Percentiles rank a stretch among this genome's conserved stretches.
Conservation (phyloP, 2,113 vertebrate species). For the Rhynchomys soricoides region DNA sequence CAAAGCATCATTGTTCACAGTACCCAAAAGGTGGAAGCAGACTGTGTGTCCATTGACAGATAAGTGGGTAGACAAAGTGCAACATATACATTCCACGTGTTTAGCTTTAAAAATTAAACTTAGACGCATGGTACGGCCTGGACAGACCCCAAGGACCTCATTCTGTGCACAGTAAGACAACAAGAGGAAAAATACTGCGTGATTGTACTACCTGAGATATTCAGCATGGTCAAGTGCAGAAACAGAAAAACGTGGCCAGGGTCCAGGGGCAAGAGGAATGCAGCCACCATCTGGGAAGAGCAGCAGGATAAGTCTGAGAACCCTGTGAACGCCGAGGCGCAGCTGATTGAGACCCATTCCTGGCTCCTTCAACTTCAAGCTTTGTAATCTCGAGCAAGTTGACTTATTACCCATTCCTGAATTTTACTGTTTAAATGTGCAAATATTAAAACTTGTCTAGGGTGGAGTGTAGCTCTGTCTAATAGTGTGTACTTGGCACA, state of each 20-base stretch:
- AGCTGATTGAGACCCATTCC: neutral
- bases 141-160: neutral
- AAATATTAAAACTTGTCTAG: neutral
- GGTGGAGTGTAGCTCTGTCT: neutral
- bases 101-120: neutral
- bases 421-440: neutral
- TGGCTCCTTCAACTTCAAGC: neutral
- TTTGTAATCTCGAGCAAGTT: neutral
- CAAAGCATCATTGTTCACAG: neutral
- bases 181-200: neutral
- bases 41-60: neutral
- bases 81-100: neutral
- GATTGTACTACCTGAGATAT: neutral
- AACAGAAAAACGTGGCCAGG: neutral
- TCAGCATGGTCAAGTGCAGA: neutral
- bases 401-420: neutral
- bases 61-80: neutral
- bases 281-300: neutral
- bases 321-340: neutral
- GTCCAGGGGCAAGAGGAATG: too few relatives aligned
- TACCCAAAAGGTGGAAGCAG: neutral
- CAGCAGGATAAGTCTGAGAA: too few relatives aligned
- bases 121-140: neutral
- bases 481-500: neutral
- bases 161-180: neutral